phyloP scores from a whole-genome alignment of 2,888 invertebrate genomes.

The Diachrysia chrysitis region DNA sequence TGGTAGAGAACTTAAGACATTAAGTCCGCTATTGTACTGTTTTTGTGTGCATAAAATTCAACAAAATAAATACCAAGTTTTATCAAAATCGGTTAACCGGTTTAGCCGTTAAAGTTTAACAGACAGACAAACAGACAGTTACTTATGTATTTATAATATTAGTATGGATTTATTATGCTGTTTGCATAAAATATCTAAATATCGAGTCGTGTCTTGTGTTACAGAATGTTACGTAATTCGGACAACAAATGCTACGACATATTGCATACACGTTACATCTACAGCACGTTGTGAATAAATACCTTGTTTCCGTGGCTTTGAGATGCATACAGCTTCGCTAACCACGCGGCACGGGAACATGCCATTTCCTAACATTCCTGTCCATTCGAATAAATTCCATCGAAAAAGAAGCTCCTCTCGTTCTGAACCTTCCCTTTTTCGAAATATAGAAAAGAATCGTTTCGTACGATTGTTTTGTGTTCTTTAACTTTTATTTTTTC shows the following conservation, averaged over 20 bases:
- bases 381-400: conserved; percentile 35
- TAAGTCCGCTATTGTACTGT: no score
- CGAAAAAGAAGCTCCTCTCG: conserved; percentile 11
- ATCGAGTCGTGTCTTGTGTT: neutral
- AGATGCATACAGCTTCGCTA: conserved; percentile 28
- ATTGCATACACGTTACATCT: conserved; percentile 7
- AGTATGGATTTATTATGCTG: neutral
- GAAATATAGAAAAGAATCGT: conserved; percentile 10
- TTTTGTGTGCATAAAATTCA: no score
- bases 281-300: conserved; percentile 25
- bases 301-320: conserved; percentile 24
- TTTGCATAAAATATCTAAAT: neutral
- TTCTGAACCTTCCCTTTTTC: neutral
- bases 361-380: conserved; percentile 29
- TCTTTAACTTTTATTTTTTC: conserved; percentile 9
- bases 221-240: neutral
- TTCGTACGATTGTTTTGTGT: conserved; percentile 13
- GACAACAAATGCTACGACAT: neutral
- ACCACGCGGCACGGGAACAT: conserved; percentile 18
- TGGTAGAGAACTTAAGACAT: no score
- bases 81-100: no score
- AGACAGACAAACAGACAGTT: no score
- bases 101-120: no score
- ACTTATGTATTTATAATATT: no score
- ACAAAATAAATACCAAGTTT: no score